Evolutionary conservation across 2,113 vertebrate species (phyloP).

Genomic region (Eupsittula cactorum): DNA sequence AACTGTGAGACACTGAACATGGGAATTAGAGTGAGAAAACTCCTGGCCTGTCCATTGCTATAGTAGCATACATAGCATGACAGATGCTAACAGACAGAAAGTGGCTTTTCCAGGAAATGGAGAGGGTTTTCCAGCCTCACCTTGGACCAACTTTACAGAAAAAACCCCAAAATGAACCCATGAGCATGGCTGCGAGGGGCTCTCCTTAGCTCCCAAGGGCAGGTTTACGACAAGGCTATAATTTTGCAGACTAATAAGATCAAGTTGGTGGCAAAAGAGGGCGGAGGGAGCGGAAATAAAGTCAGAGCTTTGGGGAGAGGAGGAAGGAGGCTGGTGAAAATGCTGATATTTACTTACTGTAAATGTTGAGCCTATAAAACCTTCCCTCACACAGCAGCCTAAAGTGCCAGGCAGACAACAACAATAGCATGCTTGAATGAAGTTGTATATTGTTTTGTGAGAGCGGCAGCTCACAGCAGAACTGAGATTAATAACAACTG

Average conservation of each 20-base stretch:
- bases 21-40: background rate
- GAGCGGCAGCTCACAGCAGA: background rate
- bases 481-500: background rate
- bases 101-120: background rate
- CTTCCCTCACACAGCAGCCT: background rate
- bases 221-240: background rate
- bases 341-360: constrained; percentile 14
- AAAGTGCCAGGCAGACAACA: background rate
- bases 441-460: background rate
- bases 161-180: constrained; percentile 7
- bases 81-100: background rate
- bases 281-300: background rate
- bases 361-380: constrained; percentile 1
- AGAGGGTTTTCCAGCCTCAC: background rate
- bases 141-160: background rate
- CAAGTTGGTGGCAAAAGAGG: background rate
- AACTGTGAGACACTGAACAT: background rate
- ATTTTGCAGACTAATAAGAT: constrained; percentile 34
- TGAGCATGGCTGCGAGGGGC: background rate
- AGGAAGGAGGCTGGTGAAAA: constrained; percentile 4
- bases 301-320: background rate
- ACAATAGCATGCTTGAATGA: background rate
- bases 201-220: background rate
- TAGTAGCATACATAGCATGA: background rate
- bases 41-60: background rate